Evolutionary conservation across 2,797 vertebrate genomes (phyloP), one percentile per base, ranked within the genome.

Genomic region (Sorex maritimensis): DNA sequence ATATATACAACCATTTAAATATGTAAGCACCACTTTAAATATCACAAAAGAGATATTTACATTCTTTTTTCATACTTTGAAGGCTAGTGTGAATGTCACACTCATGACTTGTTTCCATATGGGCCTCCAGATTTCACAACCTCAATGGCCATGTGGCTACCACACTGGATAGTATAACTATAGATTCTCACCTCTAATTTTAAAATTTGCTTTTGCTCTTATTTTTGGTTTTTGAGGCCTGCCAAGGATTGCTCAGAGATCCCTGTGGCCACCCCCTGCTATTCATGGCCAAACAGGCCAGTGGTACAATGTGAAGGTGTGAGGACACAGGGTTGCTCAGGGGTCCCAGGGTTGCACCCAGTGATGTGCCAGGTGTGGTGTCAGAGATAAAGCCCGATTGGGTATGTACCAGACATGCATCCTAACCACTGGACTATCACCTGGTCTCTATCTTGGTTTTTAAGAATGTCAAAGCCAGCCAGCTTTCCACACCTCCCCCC

Each of bases 11-110:
- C 55, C 55, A 58, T 14, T 13, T 63, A 23, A 86, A 93, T 55
- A 82, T 58, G 1, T n/a, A 77, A 72, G 41, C 86, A 86, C 41
- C 41, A 44, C 41, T 44, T 44, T 75, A 83, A 75, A 75, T 65
- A 88, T 72, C 71, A 61, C 21, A 65, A 71, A 87, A 23, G 17
- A 65, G 26, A 52, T 34, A 30, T 4, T 71, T 80, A 58, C 46
- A 61, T 74, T 65, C 30, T 61, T 80, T 77, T 30, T 67, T 93
- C 69, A 78, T 1, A 85, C 21, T 71, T 58, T 63, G 67, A 80
- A 73, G 34, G 46, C 44, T 49, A 83, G 68, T 26, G 44, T 61
- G 34, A 74, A 88, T 65, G 49, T 91, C 81, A 74, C 26, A 61
- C 52, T 28, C 44, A 41, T 1, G 44, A 13, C 79, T 44, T 26